Evolutionary conservation across 2,888 invertebrate species (phyloP).

Genomic region (Antheraea yamamai): DNA sequence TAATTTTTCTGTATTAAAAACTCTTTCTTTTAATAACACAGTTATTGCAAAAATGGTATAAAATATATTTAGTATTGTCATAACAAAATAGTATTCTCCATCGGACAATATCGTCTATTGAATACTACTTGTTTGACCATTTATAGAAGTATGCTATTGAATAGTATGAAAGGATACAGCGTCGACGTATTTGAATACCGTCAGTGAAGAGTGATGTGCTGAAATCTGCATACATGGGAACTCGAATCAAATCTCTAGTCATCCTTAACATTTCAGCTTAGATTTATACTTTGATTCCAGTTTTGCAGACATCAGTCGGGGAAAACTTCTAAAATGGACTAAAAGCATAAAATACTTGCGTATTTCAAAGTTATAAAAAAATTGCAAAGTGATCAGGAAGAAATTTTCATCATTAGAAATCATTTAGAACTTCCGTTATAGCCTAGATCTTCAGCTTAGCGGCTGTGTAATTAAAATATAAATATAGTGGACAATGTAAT

Average conservation of each 20-base stretch:
- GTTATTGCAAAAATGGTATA: background rate
- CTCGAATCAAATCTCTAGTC: background rate
- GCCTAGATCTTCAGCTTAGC: background rate
- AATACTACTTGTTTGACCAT: background rate
- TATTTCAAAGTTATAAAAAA: background rate
- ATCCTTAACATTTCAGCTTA: background rate
- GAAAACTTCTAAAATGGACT: background rate
- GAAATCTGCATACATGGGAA: background rate
- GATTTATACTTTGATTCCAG: background rate
- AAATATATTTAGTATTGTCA: background rate
- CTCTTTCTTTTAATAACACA: too few relatives aligned
- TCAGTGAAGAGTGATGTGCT: background rate
- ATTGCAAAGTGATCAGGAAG: background rate
- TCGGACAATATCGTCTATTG: background rate
- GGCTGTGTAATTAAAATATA: background rate
- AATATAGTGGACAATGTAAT: background rate
- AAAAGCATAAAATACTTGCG: background rate
- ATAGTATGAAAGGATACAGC: background rate
- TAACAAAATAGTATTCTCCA: background rate
- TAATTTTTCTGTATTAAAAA: background rate
- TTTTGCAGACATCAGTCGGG: background rate
- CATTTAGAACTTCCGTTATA: background rate
- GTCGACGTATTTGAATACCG: background rate
- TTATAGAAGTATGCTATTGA: background rate
- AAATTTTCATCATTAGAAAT: background rate